phyloP scores from a whole-genome alignment of 2,888 invertebrate species.

The Exocentrus adspersus region DNA sequence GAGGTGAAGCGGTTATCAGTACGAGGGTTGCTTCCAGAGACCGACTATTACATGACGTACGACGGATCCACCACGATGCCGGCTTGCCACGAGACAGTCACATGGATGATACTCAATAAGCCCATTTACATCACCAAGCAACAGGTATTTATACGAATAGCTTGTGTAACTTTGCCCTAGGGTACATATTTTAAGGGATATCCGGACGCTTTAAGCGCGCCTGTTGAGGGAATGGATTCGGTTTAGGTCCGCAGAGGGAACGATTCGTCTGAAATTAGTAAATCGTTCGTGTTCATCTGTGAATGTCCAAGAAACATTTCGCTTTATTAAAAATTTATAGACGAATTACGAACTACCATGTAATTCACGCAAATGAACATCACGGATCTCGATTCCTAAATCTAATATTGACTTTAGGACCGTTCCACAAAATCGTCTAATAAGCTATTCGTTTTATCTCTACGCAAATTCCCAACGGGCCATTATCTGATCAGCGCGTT shows the following conservation, averaged over 20 bases:
- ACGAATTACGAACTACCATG: too few relatives aligned
- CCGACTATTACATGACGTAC: slow-evolving; percentile 97
- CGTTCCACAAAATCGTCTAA: background rate
- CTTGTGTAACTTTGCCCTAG: background rate
- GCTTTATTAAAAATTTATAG: too few relatives aligned
- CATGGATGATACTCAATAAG: slow-evolving; percentile 98
- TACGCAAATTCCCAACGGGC: background rate
- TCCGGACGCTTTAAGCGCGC: background rate
- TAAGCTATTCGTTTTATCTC: background rate
- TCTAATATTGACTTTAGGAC: background rate
- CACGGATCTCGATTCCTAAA: background rate
- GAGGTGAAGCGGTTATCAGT: slow-evolving; percentile 88
- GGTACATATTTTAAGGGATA: slow-evolving; percentile 8
- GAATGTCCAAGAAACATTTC: too few relatives aligned
- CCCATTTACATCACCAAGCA: slow-evolving; percentile 98
- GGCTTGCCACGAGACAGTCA: slow-evolving; percentile 97
- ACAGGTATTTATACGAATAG: slow-evolving; percentile 73
- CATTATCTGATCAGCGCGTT: background rate
- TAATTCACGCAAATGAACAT: background rate
- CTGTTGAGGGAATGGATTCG: background rate
- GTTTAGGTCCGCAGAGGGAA: too few relatives aligned
- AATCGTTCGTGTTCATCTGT: too few relatives aligned
- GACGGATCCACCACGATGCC: slow-evolving; percentile 97
- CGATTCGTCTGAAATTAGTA: too few relatives aligned
- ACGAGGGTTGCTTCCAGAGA: slow-evolving; percentile 88